Evolutionary conservation across 2,113 vertebrate species (phyloP), one percentile per base, ranked within the genome.

Genomic region (Nestor notabilis): DNA sequence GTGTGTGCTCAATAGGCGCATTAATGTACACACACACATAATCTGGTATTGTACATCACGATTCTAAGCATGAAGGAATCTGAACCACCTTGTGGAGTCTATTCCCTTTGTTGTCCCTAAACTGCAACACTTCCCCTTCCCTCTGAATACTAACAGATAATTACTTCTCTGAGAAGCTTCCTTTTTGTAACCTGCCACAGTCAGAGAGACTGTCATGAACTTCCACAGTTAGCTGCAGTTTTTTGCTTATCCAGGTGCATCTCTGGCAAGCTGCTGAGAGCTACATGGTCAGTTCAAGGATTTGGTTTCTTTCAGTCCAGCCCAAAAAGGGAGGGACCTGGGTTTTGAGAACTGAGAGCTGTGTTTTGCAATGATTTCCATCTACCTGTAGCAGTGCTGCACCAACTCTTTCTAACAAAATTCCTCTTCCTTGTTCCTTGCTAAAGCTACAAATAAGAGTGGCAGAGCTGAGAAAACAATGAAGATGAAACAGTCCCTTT

Each of bases 251-350:
- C 13, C 16, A 47, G 18, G 7, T 14, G 6, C 7, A 52, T 17
- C 28, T 49, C 35, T 46, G 28, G 28, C 28, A 71, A 81, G 41
- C 5, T 65, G 20, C 39, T 53, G 28, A 49, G 39, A 74, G 2
- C 8, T 35, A 17, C 15, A 6, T 6, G 44, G 24, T 21, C 1
- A 1, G 4, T 18, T 10, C 12, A 49, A 60, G n/a, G n/a, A 52
- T 55, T 24, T 58, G 9, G 1, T 41, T 77, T 64, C 14, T 65
- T 70, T 29, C 37, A 75, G 17, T n/a, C 16, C 10, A 17, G 28
- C 9, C 9, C 29, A 64, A 20, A 44, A 50, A 17, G 1, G 2
- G 8, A n/a, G 8, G 39, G 21, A 44, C 13, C 15, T 31, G 18
- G 4, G 5, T 43, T 78, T 68, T n/a, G n/a, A 29, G 14, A 63